These are phyloP conservation scores for Sula dactylatra DNA, from an alignment of 2,113 vertebrate species.

Conservation along the genomic window DNA sequence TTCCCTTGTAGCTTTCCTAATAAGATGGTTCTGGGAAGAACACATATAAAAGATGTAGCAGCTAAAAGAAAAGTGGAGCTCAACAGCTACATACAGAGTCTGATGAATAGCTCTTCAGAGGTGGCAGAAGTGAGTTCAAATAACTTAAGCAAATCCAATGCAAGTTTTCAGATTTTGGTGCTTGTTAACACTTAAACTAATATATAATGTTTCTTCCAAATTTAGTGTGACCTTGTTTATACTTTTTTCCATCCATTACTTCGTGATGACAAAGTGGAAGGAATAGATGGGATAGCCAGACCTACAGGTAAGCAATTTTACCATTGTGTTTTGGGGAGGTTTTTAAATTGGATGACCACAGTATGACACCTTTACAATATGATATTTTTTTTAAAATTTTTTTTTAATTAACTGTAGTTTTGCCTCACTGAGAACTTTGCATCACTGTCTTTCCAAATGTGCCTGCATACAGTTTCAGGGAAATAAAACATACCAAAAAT, in stretches of 20 bases:
- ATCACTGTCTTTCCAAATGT: not conserved
- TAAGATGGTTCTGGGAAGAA: constrained; percentile 95
- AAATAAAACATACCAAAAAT: not conserved
- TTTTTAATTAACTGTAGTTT: not conserved
- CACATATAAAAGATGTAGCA: constrained; percentile 96
- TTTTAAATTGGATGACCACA: not conserved
- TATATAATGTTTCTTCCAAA: constrained; percentile 43
- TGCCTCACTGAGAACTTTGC: not conserved
- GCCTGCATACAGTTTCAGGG: not conserved
- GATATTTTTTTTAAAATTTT: not conserved
- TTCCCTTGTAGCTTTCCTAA: constrained; percentile 85
- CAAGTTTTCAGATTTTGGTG: not conserved
- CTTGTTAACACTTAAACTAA: constrained; percentile 37
- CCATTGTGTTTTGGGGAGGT: not conserved
- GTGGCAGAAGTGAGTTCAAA: constrained; percentile 88
- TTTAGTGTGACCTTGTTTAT: constrained; percentile 95
- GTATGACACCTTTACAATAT: not conserved
- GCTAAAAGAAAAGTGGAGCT: constrained; percentile 95
- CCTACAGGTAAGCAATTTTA: constrained; percentile 74
- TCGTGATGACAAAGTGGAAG: constrained; percentile 93
- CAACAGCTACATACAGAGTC: constrained; percentile 92
- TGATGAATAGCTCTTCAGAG: constrained; percentile 90
- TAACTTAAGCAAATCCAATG: not conserved
- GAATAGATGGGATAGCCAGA: constrained; percentile 81
- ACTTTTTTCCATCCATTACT: constrained; percentile 97